Base-by-base conservation (phyloP, 1,140 invertebrate species). In the Drosophila suzukii region DNA sequence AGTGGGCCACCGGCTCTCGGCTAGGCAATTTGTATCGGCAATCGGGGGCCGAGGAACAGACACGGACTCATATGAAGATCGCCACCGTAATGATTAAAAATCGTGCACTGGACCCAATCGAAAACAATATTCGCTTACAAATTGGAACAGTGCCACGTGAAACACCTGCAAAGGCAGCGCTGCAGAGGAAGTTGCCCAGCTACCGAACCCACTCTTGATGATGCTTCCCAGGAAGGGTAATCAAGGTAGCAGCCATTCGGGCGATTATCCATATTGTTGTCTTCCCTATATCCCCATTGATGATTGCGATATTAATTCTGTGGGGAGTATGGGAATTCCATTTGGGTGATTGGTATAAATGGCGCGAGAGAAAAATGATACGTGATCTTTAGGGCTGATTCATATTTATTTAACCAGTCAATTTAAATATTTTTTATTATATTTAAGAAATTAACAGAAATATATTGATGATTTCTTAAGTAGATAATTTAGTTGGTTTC, bases 121-220 rank as follows among this genome's bases (percentile, higher is more conserved):
- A 78, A 86, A 75, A 78, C 78, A 86, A 86, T 82, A 88, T 86
- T 78, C 63, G 63, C 60, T 63, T 76, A 68, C 79, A 82, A 82
- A 88, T 88, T 88, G 79, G 72, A 65, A 65, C 83, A 79, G 65
- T 78, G 63, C 77, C 83, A 86, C 81, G 75, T 88, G 82, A 81
- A 63, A 75, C 71, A 75, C 71, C 65, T 66, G 59, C 72, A 57
- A 54, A 17, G 27, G 46, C n/a, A 36, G 27, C 55, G 27, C 39
- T 44, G 32, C 46, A 57, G 55, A 15, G 49, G 44, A 57, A 63
- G 81, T 63, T 77, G 75, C 55, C 17, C 38, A 32, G 49, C 57
- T 74, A 41, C 53, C 50, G 41, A 34, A 36, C 15, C 30, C 3
- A 36, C 51, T 43, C 54, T 77, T 74, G 75, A 82, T 79, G 68